Percentiles rank a stretch among this genome's conserved stretches.
These are phyloP conservation scores for Octodon degus DNA, from an alignment of 2,113 vertebrate species.

Conservation along the genomic window DNA sequence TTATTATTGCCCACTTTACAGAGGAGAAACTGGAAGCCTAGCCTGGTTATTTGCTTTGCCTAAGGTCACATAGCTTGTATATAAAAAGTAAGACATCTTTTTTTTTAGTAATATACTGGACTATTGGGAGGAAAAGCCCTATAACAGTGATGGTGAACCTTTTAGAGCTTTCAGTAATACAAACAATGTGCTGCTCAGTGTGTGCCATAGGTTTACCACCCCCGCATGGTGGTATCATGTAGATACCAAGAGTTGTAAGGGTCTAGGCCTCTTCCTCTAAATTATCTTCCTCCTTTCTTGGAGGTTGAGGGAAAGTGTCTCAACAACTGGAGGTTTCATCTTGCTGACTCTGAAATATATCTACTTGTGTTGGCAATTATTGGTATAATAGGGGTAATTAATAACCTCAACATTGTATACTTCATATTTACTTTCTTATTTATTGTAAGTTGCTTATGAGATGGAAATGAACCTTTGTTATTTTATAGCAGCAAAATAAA, in stretches of 20 bases:
- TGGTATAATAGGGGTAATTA: background rate
- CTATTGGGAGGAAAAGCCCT: background rate
- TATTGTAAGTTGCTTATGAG: background rate
- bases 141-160: background rate
- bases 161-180: background rate
- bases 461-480: background rate
- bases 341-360: background rate
- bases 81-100: background rate
- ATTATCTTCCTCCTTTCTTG: background rate
- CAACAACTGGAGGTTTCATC: background rate
- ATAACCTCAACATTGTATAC: background rate
- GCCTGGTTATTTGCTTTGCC: background rate
- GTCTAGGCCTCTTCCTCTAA: background rate
- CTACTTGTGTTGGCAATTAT: background rate
- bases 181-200: background rate
- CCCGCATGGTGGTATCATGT: background rate
- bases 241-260: background rate
- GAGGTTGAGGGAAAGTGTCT: background rate
- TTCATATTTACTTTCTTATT: background rate
- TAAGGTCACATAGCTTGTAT: background rate
- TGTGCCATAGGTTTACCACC: background rate
- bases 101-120: background rate
- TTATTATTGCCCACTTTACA: background rate
- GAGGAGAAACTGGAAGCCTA: background rate
- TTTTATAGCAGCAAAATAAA: constrained; percentile 32